phyloP scores from a whole-genome alignment of 2,797 vertebrate species.

The Bradypus variegatus region DNA sequence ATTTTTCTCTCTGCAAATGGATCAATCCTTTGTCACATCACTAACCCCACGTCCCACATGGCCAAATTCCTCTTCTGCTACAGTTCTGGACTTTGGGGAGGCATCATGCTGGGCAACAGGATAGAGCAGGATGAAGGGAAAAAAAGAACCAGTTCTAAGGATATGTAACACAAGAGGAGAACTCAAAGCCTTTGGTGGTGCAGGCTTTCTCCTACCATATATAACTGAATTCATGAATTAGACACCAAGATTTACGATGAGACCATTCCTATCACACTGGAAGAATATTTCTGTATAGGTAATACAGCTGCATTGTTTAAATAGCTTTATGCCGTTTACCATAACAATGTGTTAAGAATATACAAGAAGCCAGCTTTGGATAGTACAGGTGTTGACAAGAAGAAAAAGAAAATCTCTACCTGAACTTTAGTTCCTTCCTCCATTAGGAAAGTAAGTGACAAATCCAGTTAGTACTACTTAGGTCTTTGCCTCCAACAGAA shows the following conservation, averaged over 20 bases:
- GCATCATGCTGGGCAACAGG: not conserved
- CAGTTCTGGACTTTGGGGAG: not conserved
- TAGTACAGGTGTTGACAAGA: not conserved
- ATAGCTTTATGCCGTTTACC: not conserved
- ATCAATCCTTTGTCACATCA: not conserved
- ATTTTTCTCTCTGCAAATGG: not conserved
- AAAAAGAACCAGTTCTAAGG: not conserved
- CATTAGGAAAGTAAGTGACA: not conserved
- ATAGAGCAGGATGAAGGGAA: not conserved
- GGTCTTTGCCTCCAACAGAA: not conserved
- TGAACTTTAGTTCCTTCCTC: not conserved
- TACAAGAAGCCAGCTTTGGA: not conserved
- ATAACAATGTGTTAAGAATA: not conserved
- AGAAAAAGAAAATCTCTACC: not conserved
- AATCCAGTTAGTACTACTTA: not conserved
- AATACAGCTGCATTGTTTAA: not conserved
- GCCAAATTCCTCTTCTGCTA: not conserved
- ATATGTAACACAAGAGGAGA: not conserved
- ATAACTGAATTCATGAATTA: not conserved
- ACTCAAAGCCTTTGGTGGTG: not conserved
- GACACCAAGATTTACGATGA: not conserved
- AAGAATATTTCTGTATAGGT: fast-evolving
- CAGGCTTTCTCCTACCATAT: not conserved
- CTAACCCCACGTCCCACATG: not conserved
- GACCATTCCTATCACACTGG: not conserved